Evolutionary conservation across 2,113 vertebrate species (phyloP).

Genomic region (Emydocephalus ijimae): DNA sequence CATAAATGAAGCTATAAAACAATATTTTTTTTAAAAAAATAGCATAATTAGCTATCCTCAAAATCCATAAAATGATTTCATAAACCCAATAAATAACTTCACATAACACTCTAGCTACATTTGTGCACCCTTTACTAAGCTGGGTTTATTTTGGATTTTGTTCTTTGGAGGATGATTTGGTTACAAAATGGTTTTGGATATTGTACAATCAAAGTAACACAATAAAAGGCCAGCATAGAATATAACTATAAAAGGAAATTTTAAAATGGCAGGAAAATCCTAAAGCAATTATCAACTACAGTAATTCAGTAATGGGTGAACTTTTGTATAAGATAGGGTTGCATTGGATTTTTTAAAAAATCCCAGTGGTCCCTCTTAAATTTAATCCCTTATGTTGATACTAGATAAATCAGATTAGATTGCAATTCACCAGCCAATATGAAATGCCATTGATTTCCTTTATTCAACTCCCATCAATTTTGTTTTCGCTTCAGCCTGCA

Average conservation of each 20-base stretch:
- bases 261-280: neutral
- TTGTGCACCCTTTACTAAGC: neutral
- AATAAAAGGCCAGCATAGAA: neutral
- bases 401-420: neutral
- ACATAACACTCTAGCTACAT: neutral
- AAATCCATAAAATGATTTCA: neutral
- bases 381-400: neutral
- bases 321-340: neutral
- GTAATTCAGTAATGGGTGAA: neutral
- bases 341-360: neutral
- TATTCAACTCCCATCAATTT: neutral
- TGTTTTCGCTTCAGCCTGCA: neutral
- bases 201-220: neutral
- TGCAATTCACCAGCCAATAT: neutral
- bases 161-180: neutral
- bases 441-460: neutral
- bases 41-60: neutral
- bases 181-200: neutral
- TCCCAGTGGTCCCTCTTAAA: neutral
- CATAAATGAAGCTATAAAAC: neutral
- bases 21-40: neutral
- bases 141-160: neutral
- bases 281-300: neutral
- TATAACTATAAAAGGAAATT: neutral
- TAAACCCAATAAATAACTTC: neutral